Percentiles rank a stretch among this genome's conserved stretches.
Conservation (phyloP, 2,888 invertebrate species). For the Aelia acuminata region DNA sequence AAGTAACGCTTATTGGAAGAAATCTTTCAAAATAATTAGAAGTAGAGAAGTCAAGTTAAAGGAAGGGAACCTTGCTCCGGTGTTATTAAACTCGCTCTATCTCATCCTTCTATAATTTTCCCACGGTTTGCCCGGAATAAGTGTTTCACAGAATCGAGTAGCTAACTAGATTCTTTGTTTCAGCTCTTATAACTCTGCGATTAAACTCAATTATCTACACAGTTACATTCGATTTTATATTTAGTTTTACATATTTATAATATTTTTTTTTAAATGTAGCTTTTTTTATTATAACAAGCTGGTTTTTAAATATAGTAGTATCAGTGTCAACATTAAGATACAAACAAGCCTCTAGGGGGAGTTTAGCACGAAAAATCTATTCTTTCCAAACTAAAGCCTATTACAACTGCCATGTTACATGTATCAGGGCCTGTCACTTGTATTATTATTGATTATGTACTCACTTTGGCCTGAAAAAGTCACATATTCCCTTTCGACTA, state of each 20-base stretch:
- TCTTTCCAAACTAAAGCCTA: neutral
- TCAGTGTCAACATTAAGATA: neutral
- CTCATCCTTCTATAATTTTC: slow-evolving; percentile 48
- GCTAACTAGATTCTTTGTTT: neutral
- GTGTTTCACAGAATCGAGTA: neutral
- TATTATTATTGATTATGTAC: neutral
- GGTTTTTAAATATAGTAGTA: no score
- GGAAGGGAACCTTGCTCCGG: neutral
- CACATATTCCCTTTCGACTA: slow-evolving; percentile 18
- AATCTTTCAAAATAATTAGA: neutral
- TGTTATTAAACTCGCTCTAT: slow-evolving; percentile 54
- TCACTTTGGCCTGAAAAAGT: neutral
- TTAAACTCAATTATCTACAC: neutral
- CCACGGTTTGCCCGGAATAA: slow-evolving; percentile 26
- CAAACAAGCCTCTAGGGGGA: neutral
- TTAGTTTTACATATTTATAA: neutral
- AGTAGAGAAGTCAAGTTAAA: neutral
- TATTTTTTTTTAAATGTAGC: neutral
- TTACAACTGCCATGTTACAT: neutral
- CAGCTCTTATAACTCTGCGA: neutral
- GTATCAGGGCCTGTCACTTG: neutral
- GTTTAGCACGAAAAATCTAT: neutral
- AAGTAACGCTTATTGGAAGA: neutral
- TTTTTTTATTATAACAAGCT: neutral
- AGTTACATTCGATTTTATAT: neutral